phyloP scores from a whole-genome alignment of 2,113 vertebrate species.

The Phylloscopus trochiloides region DNA sequence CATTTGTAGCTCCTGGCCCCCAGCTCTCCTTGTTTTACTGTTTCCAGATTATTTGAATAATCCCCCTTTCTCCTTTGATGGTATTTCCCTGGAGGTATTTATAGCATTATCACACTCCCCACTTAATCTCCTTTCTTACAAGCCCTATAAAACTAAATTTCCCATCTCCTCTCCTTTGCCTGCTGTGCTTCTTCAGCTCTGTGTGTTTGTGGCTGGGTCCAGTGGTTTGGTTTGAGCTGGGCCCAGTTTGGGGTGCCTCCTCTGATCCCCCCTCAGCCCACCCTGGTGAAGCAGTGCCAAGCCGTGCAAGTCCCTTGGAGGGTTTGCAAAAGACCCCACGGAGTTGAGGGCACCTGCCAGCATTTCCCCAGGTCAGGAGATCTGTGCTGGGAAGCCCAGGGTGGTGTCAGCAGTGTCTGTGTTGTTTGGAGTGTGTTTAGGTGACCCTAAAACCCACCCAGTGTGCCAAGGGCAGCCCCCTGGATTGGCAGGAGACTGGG shows the following conservation, averaged over 20 bases:
- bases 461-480: background rate
- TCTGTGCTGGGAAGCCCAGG: background rate
- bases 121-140: conserved; percentile 49
- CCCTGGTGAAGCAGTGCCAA: background rate
- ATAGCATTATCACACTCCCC: conserved; percentile 18
- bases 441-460: background rate
- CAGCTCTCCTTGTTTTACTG: conserved; percentile 33
- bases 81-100: conserved; percentile 61
- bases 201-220: background rate
- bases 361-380: background rate
- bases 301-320: background rate
- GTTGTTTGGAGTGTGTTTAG: background rate
- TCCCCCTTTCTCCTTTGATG: conserved; percentile 59
- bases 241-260: background rate
- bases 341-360: background rate
- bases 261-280: background rate
- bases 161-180: background rate
- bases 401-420: background rate
- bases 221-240: background rate
- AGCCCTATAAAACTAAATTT: background rate
- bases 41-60: conserved; percentile 64
- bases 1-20: conserved; percentile 18
- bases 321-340: background rate
- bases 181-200: background rate
- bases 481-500: background rate